phyloP scores from a whole-genome alignment of 2,888 invertebrate genomes.

The Lithophane leautieri region DNA sequence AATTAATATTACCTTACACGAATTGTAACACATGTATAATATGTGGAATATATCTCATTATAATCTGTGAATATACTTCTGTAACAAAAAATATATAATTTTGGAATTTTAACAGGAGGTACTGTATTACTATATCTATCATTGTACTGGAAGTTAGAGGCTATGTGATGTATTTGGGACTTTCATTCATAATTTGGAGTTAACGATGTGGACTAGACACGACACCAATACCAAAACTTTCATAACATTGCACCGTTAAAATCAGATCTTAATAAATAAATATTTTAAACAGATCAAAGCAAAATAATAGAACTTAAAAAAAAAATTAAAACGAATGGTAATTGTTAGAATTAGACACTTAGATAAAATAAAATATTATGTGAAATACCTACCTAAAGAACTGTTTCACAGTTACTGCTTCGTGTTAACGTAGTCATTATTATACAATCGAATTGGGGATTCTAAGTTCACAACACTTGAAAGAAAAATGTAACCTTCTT shows the following conservation, averaged over 20 bases:
- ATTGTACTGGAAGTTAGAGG: slow-evolving; percentile 82
- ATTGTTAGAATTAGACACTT: slow-evolving; percentile 86
- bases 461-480: slow-evolving; percentile 82
- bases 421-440: slow-evolving; percentile 73
- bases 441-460: slow-evolving; percentile 78
- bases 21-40: slow-evolving; percentile 78
- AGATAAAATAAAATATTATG: slow-evolving; percentile 83
- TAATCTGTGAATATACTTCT: slow-evolving; percentile 82
- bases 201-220: slow-evolving; percentile 70
- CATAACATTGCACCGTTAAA: slow-evolving; percentile 77
- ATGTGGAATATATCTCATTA: slow-evolving; percentile 78
- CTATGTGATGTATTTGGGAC: slow-evolving; percentile 78
- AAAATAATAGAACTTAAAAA: slow-evolving; percentile 88
- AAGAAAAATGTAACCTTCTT: slow-evolving; percentile 67
- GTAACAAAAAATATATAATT: slow-evolving; percentile 84
- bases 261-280: slow-evolving; percentile 85
- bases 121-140: slow-evolving; percentile 74
- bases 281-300: slow-evolving; percentile 89
- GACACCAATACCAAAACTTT: slow-evolving; percentile 66
- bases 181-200: slow-evolving; percentile 66
- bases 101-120: slow-evolving; percentile 88
- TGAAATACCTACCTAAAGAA: slow-evolving; percentile 86
- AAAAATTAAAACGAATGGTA: slow-evolving; percentile 83
- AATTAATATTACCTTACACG: slow-evolving; percentile 77
- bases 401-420: slow-evolving; percentile 84